These are phyloP conservation scores for Flexamia atlantica DNA, from an alignment of 2,888 invertebrate genomes.

Conservation along the genomic window DNA sequence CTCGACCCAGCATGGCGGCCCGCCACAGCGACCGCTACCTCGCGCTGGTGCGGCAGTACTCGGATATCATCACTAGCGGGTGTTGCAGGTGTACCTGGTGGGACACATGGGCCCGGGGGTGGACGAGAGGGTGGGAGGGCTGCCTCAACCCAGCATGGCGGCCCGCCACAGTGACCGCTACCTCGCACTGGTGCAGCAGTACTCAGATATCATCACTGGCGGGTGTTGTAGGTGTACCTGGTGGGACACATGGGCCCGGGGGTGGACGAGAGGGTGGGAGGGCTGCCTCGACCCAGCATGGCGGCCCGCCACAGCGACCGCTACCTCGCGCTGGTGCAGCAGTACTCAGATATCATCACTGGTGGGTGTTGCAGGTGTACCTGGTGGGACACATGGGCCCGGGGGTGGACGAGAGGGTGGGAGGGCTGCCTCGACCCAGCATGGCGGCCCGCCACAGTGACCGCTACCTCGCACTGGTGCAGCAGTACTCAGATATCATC, in stretches of 20 bases:
- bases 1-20: conserved; percentile 5
- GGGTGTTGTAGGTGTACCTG: conserved; percentile 95
- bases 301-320: conserved; percentile 87
- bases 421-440: conserved; percentile 80
- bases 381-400: conserved; percentile 95
- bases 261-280: conserved; percentile 88
- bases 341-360: neutral
- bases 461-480: conserved; percentile 85
- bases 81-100: conserved; percentile 89
- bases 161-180: conserved; percentile 88
- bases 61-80: conserved; percentile 79
- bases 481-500: conserved; percentile 77
- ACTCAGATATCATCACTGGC: conserved; percentile 89
- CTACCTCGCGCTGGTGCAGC: conserved; percentile 77
- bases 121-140: conserved; percentile 86
- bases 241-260: conserved; percentile 95
- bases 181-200: conserved; percentile 85
- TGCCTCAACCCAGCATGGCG: conserved; percentile 81
- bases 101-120: conserved; percentile 95
- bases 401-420: conserved; percentile 89
- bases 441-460: conserved; percentile 88
- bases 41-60: no score
- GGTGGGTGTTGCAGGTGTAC: conserved; percentile 84
- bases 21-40: no score
- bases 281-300: conserved; percentile 80